Percentiles rank a stretch among this genome's conserved stretches.
Evolutionary conservation across 2,888 invertebrate genomes (phyloP).

Genomic region (Maniola hyperantus): DNA sequence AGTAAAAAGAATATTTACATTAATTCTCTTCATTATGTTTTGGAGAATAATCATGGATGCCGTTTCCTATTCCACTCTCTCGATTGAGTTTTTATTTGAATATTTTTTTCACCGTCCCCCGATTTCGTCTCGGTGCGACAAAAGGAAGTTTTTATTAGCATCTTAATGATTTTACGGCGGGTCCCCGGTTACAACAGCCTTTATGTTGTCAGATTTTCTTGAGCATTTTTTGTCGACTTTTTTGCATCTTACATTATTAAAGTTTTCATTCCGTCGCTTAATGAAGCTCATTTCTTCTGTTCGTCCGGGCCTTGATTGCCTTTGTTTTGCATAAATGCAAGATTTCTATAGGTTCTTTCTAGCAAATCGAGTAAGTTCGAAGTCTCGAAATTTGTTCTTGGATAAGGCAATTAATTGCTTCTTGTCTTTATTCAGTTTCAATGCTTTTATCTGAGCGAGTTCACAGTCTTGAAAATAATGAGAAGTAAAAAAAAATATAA

Average conservation of each 20-base stretch:
- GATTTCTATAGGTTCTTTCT: conserved; percentile 79
- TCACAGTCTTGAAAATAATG: not conserved
- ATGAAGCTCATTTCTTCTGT: conserved; percentile 83
- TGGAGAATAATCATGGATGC: conserved; percentile 82
- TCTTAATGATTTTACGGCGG: conserved; percentile 84
- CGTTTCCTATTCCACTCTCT: conserved; percentile 74
- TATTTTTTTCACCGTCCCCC: conserved; percentile 71
- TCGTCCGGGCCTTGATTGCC: conserved; percentile 80
- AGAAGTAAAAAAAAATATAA: not conserved
- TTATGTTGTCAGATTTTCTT: conserved; percentile 84
- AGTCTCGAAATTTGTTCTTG: conserved; percentile 70
- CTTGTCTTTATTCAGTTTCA: conserved; percentile 46
- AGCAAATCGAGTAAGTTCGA: conserved; percentile 73
- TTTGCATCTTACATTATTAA: conserved; percentile 83
- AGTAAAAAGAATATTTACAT: conserved; percentile 83
- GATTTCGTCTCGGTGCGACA: conserved; percentile 78
- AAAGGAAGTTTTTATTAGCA: conserved; percentile 84
- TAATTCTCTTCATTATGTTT: conserved; percentile 84
- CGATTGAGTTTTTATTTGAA: conserved; percentile 83
- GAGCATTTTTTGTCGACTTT: conserved; percentile 81
- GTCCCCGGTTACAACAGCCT: conserved; percentile 82
- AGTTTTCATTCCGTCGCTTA: conserved; percentile 82
- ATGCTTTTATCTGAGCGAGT: conserved; percentile 5
- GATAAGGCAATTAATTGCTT: conserved; percentile 68
- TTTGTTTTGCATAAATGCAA: conserved; percentile 83